A percentile compares a stretch with the other conserved stretches of the same genome.
Conservation (phyloP, 2,113 vertebrate genomes). For the Vidua macroura region DNA sequence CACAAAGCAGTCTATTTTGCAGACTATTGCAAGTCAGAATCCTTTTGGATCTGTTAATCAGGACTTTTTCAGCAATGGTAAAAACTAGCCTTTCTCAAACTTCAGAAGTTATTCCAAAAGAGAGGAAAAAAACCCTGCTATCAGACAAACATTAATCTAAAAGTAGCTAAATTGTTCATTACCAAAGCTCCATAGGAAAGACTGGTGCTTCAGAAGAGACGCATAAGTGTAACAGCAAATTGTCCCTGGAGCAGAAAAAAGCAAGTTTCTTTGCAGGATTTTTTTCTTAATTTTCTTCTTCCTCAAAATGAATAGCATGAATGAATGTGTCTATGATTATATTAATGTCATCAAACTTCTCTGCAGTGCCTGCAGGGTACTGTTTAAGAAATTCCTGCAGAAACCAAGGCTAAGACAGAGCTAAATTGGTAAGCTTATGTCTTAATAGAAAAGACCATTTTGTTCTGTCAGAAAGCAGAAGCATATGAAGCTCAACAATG, state of each 20-base stretch:
- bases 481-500: background rate
- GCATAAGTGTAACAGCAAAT: background rate
- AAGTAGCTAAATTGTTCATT: background rate
- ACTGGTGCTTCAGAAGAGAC: background rate
- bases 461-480: background rate
- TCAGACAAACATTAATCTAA: background rate
- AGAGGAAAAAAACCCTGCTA: background rate
- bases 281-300: background rate
- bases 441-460: background rate
- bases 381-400: background rate
- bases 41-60: background rate
- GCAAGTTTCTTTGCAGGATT: background rate
- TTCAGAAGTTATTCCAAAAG: background rate
- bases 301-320: background rate
- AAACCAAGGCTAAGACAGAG: background rate
- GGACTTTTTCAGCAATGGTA: background rate
- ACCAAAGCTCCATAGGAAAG: background rate
- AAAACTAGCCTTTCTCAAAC: background rate
- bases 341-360: background rate
- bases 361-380: background rate
- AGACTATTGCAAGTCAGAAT: background rate
- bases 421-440: background rate
- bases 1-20: background rate
- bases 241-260: background rate
- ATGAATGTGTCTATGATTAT: background rate